Percentiles rank a stretch among this genome's conserved stretches.
Conservation (phyloP, 2,888 invertebrate species). For the Rhynchonema sp. region DNA sequence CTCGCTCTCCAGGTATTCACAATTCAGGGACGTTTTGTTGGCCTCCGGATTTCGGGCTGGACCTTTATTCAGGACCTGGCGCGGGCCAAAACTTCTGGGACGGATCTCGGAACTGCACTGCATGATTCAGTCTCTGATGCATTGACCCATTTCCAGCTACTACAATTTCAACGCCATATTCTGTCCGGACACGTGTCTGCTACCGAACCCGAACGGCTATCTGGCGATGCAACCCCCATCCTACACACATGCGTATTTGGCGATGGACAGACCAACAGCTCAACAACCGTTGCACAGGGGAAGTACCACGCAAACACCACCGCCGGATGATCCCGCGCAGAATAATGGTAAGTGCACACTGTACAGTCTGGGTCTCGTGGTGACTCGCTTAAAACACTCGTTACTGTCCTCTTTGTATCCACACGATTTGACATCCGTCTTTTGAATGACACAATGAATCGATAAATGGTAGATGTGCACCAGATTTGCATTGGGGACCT, state of each 20-base stretch:
- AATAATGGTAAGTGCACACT: no score
- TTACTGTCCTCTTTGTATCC: no score
- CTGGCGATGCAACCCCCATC: background rate
- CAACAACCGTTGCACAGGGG: background rate
- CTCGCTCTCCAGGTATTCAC: background rate
- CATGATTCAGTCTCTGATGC: no score
- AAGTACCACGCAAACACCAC: no score
- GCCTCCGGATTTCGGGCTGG: no score
- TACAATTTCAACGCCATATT: background rate
- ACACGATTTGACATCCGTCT: no score
- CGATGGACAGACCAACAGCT: background rate
- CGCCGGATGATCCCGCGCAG: background rate
- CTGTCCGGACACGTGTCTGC: background rate
- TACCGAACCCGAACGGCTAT: background rate
- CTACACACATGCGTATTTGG: background rate
- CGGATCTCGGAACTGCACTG: background rate
- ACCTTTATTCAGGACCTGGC: background rate
- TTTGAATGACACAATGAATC: no score
- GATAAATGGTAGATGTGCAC: no score
- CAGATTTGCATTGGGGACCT: no score
- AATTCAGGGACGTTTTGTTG: no score
- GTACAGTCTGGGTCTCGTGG: no score
- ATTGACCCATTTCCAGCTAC: background rate
- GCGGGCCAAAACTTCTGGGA: background rate
- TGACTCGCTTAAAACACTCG: no score